Evolutionary conservation across 1,140 invertebrate genomes (phyloP).

Genomic region (Philopotamus ludificatus): DNA sequence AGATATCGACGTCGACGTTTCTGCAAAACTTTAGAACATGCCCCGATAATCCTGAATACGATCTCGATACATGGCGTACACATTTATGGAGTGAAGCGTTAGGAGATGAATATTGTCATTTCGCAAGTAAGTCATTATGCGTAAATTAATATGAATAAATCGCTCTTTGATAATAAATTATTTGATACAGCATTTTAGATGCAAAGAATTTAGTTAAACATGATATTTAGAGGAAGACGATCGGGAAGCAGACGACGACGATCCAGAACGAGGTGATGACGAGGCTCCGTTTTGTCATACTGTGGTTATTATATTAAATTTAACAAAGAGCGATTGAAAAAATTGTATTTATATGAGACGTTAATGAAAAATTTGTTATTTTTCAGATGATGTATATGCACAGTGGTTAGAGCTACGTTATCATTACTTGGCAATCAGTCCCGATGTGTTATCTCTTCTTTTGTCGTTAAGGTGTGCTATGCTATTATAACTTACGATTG

Average conservation of each 20-base stretch:
- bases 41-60: conserved; percentile 69
- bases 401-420: conserved; percentile 77
- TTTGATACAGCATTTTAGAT: too few species aligned
- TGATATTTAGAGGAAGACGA: conserved; percentile 44
- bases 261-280: too few species aligned
- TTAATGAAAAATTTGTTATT: conserved; percentile 37
- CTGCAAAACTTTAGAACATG: conserved; percentile 73
- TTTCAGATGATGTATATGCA: conserved; percentile 65
- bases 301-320: too few species aligned
- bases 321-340: neutral
- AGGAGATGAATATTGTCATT: conserved; percentile 67
- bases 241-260: too few species aligned
- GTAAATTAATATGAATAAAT: too few species aligned
- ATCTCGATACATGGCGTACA: conserved; percentile 72
- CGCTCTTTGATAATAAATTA: too few species aligned
- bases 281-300: neutral
- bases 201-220: too few species aligned
- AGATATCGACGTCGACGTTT: conserved; percentile 63
- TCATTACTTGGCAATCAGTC: conserved; percentile 64
- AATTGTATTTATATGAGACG: conserved; percentile 3
- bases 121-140: conserved; percentile 59
- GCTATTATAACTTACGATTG: too few species aligned
- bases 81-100: conserved; percentile 74
- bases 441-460: conserved; percentile 66
- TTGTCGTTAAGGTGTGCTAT: conserved; percentile 57